A percentile compares a stretch with the other conserved stretches of the same genome.
Conservation (phyloP, 2,113 vertebrate species). For the Corvus moneduloides region DNA sequence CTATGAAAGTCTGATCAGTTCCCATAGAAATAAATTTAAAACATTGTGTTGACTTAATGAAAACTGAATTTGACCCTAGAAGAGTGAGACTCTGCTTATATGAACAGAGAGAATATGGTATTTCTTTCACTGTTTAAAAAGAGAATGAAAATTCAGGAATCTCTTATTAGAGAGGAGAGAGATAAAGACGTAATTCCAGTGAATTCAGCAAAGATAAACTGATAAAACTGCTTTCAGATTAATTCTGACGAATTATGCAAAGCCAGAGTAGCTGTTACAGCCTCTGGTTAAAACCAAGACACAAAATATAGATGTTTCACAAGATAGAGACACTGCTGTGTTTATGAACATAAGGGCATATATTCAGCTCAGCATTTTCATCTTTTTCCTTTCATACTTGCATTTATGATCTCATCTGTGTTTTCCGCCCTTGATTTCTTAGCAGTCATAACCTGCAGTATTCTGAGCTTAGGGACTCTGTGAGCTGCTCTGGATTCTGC, state of each 20-base stretch:
- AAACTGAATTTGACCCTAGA: background rate
- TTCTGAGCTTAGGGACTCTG: background rate
- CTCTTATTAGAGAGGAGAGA: background rate
- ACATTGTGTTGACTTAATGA: background rate
- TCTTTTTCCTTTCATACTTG: background rate
- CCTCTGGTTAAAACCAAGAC: slow-evolving; percentile 8
- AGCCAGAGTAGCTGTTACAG: background rate
- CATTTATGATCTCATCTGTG: background rate
- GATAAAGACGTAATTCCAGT: background rate
- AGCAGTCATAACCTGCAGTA: background rate
- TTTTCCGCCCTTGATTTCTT: background rate
- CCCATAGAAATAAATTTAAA: background rate
- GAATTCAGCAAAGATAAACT: slow-evolving; percentile 2
- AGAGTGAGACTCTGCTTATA: background rate
- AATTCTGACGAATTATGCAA: slow-evolving; percentile 1
- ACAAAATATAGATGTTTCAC: background rate
- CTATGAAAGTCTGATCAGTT: background rate
- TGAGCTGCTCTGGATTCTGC: background rate
- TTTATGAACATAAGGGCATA: background rate
- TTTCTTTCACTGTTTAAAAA: background rate
- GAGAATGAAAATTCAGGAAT: background rate
- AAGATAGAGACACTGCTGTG: background rate
- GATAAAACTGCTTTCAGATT: background rate
- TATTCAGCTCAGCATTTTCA: background rate
- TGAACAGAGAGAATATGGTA: background rate